These are phyloP conservation scores for Pherbina coryleti DNA, from an alignment of 2,888 invertebrate genomes.

Conservation along the genomic window DNA sequence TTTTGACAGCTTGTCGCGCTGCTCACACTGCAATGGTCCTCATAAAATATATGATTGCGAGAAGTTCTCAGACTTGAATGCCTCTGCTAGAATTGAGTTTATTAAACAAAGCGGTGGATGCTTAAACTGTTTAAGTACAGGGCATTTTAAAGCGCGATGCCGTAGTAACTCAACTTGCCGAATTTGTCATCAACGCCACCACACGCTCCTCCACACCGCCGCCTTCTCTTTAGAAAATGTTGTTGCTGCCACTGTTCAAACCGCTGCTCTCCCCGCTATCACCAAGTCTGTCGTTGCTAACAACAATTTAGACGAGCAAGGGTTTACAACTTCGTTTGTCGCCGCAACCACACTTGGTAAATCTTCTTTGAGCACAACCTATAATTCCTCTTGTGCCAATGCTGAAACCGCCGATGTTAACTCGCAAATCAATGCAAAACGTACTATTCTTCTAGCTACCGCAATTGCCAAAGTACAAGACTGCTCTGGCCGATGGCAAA, in stretches of 20 bases:
- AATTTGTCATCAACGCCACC: neutral
- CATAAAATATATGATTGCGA: neutral
- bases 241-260: neutral
- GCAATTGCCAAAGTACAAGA: neutral
- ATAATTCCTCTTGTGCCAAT: neutral
- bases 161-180: neutral
- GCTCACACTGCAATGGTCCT: neutral
- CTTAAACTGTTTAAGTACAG: neutral
- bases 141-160: neutral
- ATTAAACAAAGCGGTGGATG: neutral
- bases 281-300: neutral
- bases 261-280: too few species aligned
- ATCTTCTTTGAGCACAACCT: neutral
- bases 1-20: too few species aligned
- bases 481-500: neutral
- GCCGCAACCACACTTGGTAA: neutral
- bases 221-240: neutral
- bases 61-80: neutral
- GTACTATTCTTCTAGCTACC: neutral
- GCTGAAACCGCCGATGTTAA: neutral
- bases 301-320: neutral
- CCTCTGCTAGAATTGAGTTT: neutral
- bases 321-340: neutral
- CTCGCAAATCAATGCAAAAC: neutral
- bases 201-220: neutral